Percentiles rank a stretch among this genome's conserved stretches.
Conservation (phyloP, 2,797 vertebrate genomes). For the Tapera naevia region DNA sequence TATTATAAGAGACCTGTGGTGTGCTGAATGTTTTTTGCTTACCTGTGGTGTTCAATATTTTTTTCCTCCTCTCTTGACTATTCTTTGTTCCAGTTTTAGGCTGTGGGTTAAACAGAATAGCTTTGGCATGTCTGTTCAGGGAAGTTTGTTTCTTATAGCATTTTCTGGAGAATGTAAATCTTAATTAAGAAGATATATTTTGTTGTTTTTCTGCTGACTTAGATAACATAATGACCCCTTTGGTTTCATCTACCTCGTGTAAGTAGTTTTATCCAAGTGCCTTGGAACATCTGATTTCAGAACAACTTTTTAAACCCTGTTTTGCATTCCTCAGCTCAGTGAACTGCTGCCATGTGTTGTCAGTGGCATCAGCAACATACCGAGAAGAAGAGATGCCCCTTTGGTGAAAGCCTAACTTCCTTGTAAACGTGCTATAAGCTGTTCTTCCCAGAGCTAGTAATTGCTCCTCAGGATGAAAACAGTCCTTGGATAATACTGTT, state of each 20-base stretch:
- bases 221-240: neutral
- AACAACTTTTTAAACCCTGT: neutral
- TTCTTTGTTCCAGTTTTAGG: neutral
- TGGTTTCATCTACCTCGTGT: neutral
- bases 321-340: neutral
- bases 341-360: neutral
- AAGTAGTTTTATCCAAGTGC: neutral
- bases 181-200: neutral
- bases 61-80: neutral
- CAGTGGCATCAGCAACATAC: neutral
- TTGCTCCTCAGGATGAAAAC: neutral
- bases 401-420: neutral
- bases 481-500: neutral
- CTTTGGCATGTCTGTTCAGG: neutral
- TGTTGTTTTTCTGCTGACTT: neutral
- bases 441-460: neutral
- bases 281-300: neutral
- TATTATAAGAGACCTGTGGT: neutral
- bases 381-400: accelerated
- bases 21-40: neutral
- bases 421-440: neutral
- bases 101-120: neutral
- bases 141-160: neutral
- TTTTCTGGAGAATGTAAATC: neutral
- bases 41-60: neutral